Conservation (phyloP, 2,888 invertebrate species). For the Liodrosophila aerea region DNA sequence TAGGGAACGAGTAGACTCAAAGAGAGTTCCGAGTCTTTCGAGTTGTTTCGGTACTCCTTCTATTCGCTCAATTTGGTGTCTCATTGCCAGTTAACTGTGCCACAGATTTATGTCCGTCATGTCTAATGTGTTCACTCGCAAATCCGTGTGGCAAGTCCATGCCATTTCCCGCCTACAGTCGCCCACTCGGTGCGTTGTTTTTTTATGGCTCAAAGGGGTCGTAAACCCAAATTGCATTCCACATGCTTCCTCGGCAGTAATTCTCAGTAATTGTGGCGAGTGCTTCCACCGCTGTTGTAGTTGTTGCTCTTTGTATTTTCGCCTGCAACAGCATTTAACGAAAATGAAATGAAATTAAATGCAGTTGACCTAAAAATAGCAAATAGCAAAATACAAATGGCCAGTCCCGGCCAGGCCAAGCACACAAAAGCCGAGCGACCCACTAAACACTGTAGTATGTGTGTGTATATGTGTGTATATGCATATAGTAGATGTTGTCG, state of each 20-base stretch:
- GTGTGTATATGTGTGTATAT: background rate
- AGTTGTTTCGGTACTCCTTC: no score
- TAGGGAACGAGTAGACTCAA: no score
- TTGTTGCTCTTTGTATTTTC: constrained; percentile 26
- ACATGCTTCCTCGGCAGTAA: constrained; percentile 42
- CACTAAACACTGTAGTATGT: constrained; percentile 23
- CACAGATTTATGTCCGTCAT: no score
- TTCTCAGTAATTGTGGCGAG: constrained; percentile 55
- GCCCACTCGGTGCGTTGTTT: background rate
- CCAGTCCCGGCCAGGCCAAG: constrained; percentile 19
- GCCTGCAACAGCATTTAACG: constrained; percentile 50
- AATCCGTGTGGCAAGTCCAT: background rate
- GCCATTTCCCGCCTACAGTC: constrained; percentile 10
- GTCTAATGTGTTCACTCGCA: background rate
- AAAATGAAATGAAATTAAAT: constrained; percentile 68
- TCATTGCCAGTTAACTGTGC: no score
- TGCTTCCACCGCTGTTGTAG: constrained; percentile 6
- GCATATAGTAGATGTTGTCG: background rate
- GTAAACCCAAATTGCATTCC: constrained; percentile 69
- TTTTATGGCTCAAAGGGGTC: constrained; percentile 42
- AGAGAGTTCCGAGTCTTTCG: no score
- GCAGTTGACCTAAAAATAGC: constrained; percentile 62
- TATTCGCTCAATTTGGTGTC: no score
- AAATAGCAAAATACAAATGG: constrained; percentile 26
- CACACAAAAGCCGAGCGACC: constrained; percentile 33